Base-by-base conservation (phyloP, 1,140 invertebrate genomes). In the Lordiphosa stackelbergi region DNA sequence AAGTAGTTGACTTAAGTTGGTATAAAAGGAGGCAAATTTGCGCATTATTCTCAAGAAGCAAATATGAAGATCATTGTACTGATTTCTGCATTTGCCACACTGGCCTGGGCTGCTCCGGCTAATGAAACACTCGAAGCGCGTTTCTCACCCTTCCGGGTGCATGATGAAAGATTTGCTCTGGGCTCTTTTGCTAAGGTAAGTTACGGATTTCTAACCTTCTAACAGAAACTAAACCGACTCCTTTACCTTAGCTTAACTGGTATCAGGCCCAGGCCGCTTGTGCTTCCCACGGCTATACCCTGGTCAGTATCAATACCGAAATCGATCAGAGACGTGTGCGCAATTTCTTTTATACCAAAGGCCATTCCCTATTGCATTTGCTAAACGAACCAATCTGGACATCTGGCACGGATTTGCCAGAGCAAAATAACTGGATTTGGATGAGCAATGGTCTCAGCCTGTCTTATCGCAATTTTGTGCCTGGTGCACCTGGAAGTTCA, bases 181-280 rank as follows among this genome's bases (percentile, higher is more conserved):
- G 66, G 66, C 11, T 24, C 65, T 6, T 69, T 69, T 4, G 66
- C 66, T 13, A 51, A 68, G 53, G 64, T 66, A 28, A 45, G 10
- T 4, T 6, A 1, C 0, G 5, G 5, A 5, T 8, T 0, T 24
- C 2, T 43, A 5, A 0, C 3, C 5, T 24, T n/a, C 5, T 10
- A 41, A 2, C 4, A 2, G 11, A 43, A 11, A 19, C 11, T 7
- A 41, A 42, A 4, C 1, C 10, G 2, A 5, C 4, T 46, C 10
- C 40, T 11, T 69, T 55, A 2, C 49, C 51, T 16, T 40, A 68
- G 53, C 53, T 68, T 6, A 69, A 69, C 65, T 69, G 66, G 66
- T 69, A 41, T 41, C 66, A 69, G 40, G 66, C 66, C 2, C 66
- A 69, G 47, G 46, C 24, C 1, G 52, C 41, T 10, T 69, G 66